Conservation (phyloP, 2,113 vertebrate genomes). For the Axis porcinus region DNA sequence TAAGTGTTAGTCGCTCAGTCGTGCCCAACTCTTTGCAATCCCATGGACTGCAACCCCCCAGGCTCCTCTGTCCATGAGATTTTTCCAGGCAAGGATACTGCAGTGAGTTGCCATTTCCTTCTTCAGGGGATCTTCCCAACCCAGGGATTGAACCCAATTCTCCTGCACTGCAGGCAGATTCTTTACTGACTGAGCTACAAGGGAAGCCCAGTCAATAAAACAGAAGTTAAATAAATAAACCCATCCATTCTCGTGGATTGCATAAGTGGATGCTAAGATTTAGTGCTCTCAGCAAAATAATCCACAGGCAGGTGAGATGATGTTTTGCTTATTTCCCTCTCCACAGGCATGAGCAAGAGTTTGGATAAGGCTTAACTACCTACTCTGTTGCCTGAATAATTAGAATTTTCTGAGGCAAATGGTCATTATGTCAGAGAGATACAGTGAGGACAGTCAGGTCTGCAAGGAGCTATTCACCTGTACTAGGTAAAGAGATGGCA, state of each 20-base stretch:
- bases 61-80: not conserved
- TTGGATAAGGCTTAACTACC: not conserved
- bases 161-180: not conserved
- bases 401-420: not conserved
- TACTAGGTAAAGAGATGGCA: not conserved
- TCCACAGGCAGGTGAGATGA: not conserved
- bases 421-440: not conserved
- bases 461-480: not conserved
- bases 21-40: rapidly evolving
- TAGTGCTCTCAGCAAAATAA: not conserved
- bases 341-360: not conserved
- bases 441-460: not conserved
- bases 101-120: not conserved
- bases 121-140: not conserved
- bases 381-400: not conserved
- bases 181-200: not conserved
- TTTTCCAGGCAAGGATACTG: not conserved
- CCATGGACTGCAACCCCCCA: not conserved
- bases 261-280: not conserved
- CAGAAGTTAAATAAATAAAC: not conserved
- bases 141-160: not conserved
- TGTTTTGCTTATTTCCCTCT: not conserved
- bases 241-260: not conserved
- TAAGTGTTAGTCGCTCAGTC: not conserved
- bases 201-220: not conserved